Evolutionary conservation across 2,113 vertebrate species (phyloP), one percentile per base, ranked within the genome.

Genomic region (Eurystomus gularis): DNA sequence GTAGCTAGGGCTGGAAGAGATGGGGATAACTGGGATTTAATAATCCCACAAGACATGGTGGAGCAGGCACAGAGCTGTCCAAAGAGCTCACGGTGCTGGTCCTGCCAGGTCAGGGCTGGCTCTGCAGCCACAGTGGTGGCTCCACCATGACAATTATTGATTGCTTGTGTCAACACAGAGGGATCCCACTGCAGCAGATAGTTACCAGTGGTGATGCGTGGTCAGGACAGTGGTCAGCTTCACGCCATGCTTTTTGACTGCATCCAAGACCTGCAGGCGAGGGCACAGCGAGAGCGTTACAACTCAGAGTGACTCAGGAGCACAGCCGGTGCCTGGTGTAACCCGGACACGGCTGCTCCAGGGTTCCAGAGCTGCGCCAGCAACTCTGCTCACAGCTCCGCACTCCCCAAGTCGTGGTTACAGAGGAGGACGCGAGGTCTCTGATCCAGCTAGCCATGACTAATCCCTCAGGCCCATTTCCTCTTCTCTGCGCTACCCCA

Each of bases 171-270:
- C 37, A 19, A 29, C 7, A 20, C 46, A 6, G 10, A 76, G 61
- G 33, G 29, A 33, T 3, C 11, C 31, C 75, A 39, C 28, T 3
- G 2, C 15, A 65, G 69, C 19, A 44, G 66, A 31, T 0, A 35
- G 90, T 97, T 96, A 99, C 99, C 99, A 99, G 97, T 99, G 99
- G 96, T 99, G 99, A 94, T 99, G 99, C 6, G 99, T 99, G 46
- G 99, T 99, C 93, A 99, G 97, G 75, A 99, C 98, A 1, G 99
- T 99, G 57, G 99, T 99, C 90, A 99, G 98, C 96, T 97, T 99
- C 82, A 99, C 99, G 0, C 98, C 98, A 0, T 99, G 98, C 96
- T 99, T 99, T 76, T 96, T 98, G 82, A 98, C 98, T 2, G 98
- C 98, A 42, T 99, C 99, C 82, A 99, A 66, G 73, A 99, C 99